A percentile compares a stretch with the other conserved stretches of the same genome.
Evolutionary conservation across 2,113 vertebrate species (phyloP).

Genomic region (Amphiprion ocellaris): DNA sequence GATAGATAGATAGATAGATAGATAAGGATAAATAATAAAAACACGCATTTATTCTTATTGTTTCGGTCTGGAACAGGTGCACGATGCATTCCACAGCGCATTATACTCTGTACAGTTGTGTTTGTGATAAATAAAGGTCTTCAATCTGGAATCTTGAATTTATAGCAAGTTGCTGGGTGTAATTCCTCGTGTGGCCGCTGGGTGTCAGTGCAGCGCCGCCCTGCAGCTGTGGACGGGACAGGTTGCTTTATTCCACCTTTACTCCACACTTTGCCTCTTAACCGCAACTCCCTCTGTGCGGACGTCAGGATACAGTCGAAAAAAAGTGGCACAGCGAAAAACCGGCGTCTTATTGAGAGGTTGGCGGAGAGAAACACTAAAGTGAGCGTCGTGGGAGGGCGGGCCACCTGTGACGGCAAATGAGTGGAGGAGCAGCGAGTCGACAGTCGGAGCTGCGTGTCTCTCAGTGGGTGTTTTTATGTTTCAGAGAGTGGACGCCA

Average conservation of each 20-base stretch:
- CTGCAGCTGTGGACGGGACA: not conserved
- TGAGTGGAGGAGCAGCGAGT: conserved; percentile 31
- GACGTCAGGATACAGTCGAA: not conserved
- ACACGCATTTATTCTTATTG: too few relatives aligned
- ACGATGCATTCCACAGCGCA: too few relatives aligned
- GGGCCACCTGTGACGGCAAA: conserved; percentile 74
- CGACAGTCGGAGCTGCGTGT: conserved; percentile 1
- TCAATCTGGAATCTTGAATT: too few relatives aligned
- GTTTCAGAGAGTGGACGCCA: not conserved
- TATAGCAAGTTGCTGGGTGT: not conserved
- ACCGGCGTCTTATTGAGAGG: not conserved
- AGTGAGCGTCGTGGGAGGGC: conserved; percentile 45
- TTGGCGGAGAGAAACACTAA: not conserved
- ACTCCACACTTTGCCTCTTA: conserved; percentile 14
- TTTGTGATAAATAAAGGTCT: too few relatives aligned
- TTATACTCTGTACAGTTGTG: too few relatives aligned
- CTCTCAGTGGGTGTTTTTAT: conserved; percentile 17
- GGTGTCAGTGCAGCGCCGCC: conserved; percentile 55
- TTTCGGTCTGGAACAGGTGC: too few relatives aligned
- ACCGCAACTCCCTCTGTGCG: not conserved
- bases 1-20: too few relatives aligned
- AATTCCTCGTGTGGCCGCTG: not conserved
- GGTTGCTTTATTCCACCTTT: conserved; percentile 38
- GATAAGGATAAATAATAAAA: too few relatives aligned
- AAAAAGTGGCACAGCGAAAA: not conserved